Base-by-base conservation (phyloP, 2,113 vertebrate genomes). In the Circaetus cinerascens region DNA sequence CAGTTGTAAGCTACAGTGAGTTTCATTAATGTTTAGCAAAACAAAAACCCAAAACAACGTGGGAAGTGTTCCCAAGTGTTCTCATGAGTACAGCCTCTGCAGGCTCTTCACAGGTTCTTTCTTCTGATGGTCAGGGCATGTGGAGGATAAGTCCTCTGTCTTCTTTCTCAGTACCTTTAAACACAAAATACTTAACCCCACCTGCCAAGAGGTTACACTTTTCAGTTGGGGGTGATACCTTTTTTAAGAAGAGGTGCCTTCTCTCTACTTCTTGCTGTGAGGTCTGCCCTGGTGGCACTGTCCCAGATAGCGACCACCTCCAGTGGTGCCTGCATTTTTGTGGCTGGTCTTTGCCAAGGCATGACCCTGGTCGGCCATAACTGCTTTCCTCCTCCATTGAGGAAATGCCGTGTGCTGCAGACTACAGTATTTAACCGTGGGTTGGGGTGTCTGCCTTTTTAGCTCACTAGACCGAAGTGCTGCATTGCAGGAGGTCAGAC, bases 11-110 rank as follows among this genome's bases (percentile, higher is more conserved):
- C 76, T 94, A 73, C 36, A 64, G 64, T 25, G 25, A 90, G n/a
- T 89, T 89, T 95, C 74, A 78, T 69, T 75, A 92, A 72, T 67
- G 87, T 91, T 95, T 91, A 72, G 86, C 69, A 96, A 95, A 84
- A 85, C 62, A 93, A 91, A 89, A 81, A 1, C 19, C 29, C 45
- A 36, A 91, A 96, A 85, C 90, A 89, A 45, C 1, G 40, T 93
- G 92, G 84, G 81, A 93, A 78, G 43, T 5, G 29, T 86, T 93
- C 66, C 34, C 66, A 51, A 51, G 62, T 22, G 32, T 80, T 95
- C 89, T 84, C 72, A 87, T 0, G 4, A 66, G 40, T 68, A 15
- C 38, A 77, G 11, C 18, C 34, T 72, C 56, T 87, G 41, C 40
- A 64, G 62, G 29, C 30, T 81, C 55, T 81, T 62, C 22, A 27